Percentiles rank a stretch among this genome's conserved stretches.
phyloP scores from a whole-genome alignment of 1,140 invertebrate species.

The Mactra quadrangularis region DNA sequence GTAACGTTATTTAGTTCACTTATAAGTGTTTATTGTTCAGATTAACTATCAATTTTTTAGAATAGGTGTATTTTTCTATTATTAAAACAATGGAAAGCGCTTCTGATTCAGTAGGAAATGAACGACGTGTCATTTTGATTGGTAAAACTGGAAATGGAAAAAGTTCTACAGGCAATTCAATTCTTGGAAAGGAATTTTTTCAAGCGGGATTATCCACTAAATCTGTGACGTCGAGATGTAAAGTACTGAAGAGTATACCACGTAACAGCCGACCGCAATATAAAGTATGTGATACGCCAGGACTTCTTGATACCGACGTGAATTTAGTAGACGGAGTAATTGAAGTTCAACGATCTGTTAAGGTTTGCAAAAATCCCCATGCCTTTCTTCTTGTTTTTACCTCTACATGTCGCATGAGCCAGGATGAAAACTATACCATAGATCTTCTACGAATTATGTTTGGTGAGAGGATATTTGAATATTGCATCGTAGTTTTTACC shows the following conservation, averaged over 20 bases:
- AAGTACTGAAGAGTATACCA: neutral
- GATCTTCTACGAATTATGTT: conserved; percentile 1
- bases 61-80: too few species aligned
- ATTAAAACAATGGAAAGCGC: too few species aligned
- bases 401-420: neutral
- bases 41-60: too few species aligned
- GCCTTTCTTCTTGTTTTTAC: neutral
- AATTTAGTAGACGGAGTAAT: neutral
- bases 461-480: neutral
- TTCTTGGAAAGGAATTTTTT: neutral
- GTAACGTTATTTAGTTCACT: too few species aligned
- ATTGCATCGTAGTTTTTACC: conserved; percentile 13
- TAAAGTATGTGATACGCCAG: neutral
- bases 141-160: conserved; percentile 31
- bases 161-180: conserved; percentile 15
- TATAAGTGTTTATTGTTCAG: too few species aligned
- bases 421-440: neutral
- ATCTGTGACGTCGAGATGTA: neutral
- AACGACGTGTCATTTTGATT: conserved; percentile 12
- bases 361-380: neutral
- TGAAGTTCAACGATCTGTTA: neutral
- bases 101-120: too few species aligned
- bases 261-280: neutral
- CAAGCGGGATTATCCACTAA: neutral
- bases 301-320: neutral